Conservation (phyloP, 2,113 vertebrate species). For the Lathamus discolor region DNA sequence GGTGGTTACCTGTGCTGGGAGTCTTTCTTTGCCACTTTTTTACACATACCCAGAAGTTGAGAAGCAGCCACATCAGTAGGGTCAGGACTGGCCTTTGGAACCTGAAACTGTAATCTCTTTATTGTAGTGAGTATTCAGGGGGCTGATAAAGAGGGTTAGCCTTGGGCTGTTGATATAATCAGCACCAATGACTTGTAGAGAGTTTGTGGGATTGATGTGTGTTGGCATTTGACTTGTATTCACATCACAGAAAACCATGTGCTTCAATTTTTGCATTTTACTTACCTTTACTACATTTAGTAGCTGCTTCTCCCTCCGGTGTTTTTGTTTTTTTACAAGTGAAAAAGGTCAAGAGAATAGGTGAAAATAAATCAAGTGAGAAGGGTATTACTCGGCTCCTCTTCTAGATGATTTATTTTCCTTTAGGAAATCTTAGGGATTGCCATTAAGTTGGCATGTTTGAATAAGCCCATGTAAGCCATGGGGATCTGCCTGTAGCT, state of each 20-base stretch:
- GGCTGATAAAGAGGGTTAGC: neutral
- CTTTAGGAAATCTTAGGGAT: neutral
- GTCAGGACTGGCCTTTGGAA: neutral
- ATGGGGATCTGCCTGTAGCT: neutral
- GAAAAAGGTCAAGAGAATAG: neutral
- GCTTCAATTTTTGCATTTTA: neutral
- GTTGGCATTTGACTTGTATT: neutral
- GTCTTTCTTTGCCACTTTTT: neutral
- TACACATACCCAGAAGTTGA: fast-evolving
- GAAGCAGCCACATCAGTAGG: fast-evolving
- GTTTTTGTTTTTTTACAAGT: neutral
- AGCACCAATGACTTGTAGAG: fast-evolving
- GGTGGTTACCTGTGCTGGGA: fast-evolving
- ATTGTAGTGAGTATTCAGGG: neutral
- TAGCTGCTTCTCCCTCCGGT: neutral
- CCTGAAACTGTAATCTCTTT: neutral
- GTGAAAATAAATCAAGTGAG: neutral
- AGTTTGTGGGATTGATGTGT: neutral
- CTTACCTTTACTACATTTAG: neutral
- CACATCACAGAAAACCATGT: fast-evolving
- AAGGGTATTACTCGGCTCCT: neutral
- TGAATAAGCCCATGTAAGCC: fast-evolving
- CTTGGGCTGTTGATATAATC: neutral
- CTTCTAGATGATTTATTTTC: neutral
- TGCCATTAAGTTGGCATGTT: neutral